Evolutionary conservation across 2,797 vertebrate genomes (phyloP).

Genomic region (Pangasius mekongensis): DNA sequence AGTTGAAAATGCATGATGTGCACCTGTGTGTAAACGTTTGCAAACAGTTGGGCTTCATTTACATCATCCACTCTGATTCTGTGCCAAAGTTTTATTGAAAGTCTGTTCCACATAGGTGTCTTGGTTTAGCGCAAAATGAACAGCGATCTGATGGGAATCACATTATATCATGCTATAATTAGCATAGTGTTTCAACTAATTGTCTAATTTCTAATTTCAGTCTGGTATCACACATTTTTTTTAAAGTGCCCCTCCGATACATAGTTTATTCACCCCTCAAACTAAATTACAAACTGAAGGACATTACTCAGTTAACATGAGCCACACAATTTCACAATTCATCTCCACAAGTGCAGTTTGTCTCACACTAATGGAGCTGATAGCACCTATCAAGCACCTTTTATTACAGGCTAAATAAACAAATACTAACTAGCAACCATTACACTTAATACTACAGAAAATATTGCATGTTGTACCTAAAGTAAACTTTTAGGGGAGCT

Average conservation of each 20-base stretch:
- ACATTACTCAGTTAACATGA: slow-evolving; percentile 36
- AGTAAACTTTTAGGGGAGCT: background rate
- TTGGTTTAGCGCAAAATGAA: background rate
- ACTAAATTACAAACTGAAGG: slow-evolving; percentile 34
- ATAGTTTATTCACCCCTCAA: slow-evolving; percentile 14
- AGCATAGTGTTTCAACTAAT: slow-evolving; percentile 15
- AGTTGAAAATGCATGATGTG: slow-evolving; percentile 13
- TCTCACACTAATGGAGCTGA: slow-evolving; percentile 25
- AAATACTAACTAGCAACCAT: background rate
- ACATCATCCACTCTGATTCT: slow-evolving; percentile 25
- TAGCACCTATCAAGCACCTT: slow-evolving; percentile 12
- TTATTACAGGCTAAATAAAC: slow-evolving; percentile 15
- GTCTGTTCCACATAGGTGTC: background rate
- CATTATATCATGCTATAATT: slow-evolving; percentile 14
- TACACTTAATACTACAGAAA: background rate
- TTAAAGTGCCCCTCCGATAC: background rate
- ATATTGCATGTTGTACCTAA: background rate
- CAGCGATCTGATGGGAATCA: background rate
- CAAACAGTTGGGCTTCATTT: slow-evolving; percentile 21
- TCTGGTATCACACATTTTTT: background rate
- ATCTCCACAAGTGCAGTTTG: background rate
- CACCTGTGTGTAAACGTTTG: slow-evolving; percentile 19
- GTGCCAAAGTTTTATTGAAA: slow-evolving; percentile 24
- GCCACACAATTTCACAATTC: slow-evolving; percentile 16
- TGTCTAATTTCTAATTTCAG: slow-evolving; percentile 5